These are phyloP conservation scores for Volucella inanis DNA, from an alignment of 2,888 invertebrate genomes.

Conservation along the genomic window DNA sequence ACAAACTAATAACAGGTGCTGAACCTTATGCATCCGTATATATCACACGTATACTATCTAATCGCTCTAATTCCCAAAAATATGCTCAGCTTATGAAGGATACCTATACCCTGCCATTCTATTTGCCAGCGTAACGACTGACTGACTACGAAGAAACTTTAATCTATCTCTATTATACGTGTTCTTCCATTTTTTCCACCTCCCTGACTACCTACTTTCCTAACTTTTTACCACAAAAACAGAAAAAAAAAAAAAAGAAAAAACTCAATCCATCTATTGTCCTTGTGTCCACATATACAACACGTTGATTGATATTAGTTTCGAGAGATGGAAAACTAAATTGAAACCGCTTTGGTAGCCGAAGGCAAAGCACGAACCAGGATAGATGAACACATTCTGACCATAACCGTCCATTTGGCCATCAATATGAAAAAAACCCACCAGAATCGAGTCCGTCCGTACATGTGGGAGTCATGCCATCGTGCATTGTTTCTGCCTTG, in stretches of 20 bases:
- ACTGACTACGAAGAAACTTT: too few relatives aligned
- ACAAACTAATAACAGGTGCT: too few relatives aligned
- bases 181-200: too few relatives aligned
- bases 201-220: neutral
- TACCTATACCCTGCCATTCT: too few relatives aligned
- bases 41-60: too few relatives aligned
- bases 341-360: conserved; percentile 37
- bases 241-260: neutral
- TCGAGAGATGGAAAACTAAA: conserved; percentile 46
- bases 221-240: neutral
- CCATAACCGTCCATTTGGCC: conserved; percentile 34
- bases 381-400: neutral
- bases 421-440: conserved; percentile 45
- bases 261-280: neutral
- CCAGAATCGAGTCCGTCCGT: neutral
- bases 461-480: conserved; percentile 20
- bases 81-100: too few relatives aligned
- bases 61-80: too few relatives aligned
- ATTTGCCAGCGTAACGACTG: too few relatives aligned
- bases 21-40: too few relatives aligned
- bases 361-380: conserved; percentile 41
- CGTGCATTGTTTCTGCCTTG: conserved; percentile 15
- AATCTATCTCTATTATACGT: too few relatives aligned
- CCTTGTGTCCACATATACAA: conserved; percentile 10
- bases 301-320: conserved; percentile 57